These are phyloP conservation scores for Parelbella ahira DNA, from an alignment of 2,888 invertebrate genomes.

Conservation along the genomic window DNA sequence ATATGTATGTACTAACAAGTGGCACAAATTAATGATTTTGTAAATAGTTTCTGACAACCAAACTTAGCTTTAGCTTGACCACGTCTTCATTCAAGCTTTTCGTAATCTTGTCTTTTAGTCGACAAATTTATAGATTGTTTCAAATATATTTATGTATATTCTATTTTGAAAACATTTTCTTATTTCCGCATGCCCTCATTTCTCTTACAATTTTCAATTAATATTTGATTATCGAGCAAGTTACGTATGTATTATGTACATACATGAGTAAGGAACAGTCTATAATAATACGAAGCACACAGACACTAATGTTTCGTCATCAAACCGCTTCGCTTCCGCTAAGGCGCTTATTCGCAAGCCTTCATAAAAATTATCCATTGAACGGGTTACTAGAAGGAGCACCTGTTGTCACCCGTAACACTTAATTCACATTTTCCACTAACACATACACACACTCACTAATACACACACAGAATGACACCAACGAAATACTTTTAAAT, in stretches of 20 bases:
- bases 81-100: conserved; percentile 43
- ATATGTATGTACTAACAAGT: no score
- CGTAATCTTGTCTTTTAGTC: conserved; percentile 38
- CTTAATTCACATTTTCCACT: conserved; percentile 14
- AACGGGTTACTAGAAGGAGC: conserved; percentile 10
- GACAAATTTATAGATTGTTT: conserved; percentile 66
- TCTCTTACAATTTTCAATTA: no score
- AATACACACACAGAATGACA: no score
- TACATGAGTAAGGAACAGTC: conserved; percentile 32
- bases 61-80: conserved; percentile 29
- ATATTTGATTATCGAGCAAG: no score
- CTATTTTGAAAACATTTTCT: conserved; percentile 32
- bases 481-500: no score
- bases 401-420: conserved; percentile 30
- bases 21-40: conserved; percentile 20
- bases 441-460: conserved; percentile 39
- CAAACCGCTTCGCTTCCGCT: conserved; percentile 63
- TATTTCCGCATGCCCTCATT: conserved; percentile 43
- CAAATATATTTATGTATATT: conserved; percentile 37
- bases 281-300: conserved; percentile 32
- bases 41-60: conserved; percentile 38
- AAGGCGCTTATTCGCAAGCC: conserved; percentile 64
- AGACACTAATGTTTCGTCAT: conserved; percentile 30
- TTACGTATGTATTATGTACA: no score
- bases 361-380: conserved; percentile 27